phyloP scores from a whole-genome alignment of 2,888 invertebrate species.

The Stramonita haemastoma region DNA sequence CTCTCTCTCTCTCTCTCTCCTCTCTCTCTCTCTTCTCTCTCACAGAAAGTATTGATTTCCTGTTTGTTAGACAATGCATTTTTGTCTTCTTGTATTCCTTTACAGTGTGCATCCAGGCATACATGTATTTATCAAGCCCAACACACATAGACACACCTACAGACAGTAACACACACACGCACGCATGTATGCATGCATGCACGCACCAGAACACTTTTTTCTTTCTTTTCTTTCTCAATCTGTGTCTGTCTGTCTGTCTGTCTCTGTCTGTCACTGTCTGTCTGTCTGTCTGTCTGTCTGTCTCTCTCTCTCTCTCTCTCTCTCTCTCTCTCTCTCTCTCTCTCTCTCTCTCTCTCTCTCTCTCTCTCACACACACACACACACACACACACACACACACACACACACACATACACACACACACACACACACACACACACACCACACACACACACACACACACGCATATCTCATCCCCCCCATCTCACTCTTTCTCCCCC shows the following conservation, averaged over 20 bases:
- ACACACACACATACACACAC: neutral
- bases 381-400: neutral
- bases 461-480: neutral
- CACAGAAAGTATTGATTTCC: too few relatives aligned
- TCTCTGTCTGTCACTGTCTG: neutral
- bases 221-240: neutral
- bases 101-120: neutral
- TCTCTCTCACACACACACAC: neutral
- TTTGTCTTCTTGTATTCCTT: neutral
- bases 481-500: too few relatives aligned
- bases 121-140: neutral
- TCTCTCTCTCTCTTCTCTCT: too few relatives aligned
- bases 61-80: neutral
- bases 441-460: neutral
- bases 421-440: neutral
- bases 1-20: neutral
- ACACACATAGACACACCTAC: neutral
- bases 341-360: conserved; percentile 4
- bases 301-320: neutral
- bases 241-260: neutral
- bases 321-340: neutral
- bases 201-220: too few relatives aligned
- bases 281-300: neutral
- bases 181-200: neutral
- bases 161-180: neutral